Evolutionary conservation across 2,888 invertebrate species (phyloP), one percentile per base, ranked within the genome.

Genomic region (Colostygia pectinataria): DNA sequence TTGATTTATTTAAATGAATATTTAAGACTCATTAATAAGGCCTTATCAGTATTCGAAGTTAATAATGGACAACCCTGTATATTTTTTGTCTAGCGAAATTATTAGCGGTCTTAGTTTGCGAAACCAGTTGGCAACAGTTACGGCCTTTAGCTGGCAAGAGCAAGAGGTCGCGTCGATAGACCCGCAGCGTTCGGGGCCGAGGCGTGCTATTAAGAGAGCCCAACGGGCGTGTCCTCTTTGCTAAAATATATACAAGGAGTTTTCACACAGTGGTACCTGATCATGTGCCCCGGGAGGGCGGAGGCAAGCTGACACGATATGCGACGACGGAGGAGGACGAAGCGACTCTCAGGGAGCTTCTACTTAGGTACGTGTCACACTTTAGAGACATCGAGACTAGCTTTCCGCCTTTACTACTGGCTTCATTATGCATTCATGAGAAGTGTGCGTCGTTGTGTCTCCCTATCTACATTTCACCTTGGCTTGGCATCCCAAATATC

Each of bases 301-400:
- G 91, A 80, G 86, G 90, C 80, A 91, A 91, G 91, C 91, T 92
- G 90, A 93, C 93, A 91, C 93, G 94, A 93, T 93, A 94, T 94
- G 94, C 93, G 93, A 93, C 94, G 94, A 92, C 93, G 92, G 94
- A 94, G 92, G 95, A 96, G 92, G 96, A 97, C 93, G 96, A 97
- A 93, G 95, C 96, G 90, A 96, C 96, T 93, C 95, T 97, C 92
- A 95, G 96, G 93, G 96, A 96, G 94, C 94, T 97, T 93, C 96
- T 97, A 92, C 94, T 96, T 95, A 96, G 96, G 96, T 95, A 94
- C 90, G 89, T 83, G 74, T 73, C 72, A 67, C 67, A 77, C 47
- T 48, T 75, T 83, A 82, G 80, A 71, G 75, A 76, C 71, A 71
- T 55, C 54, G 63, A 68, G 65, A 69, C 69, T 78, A 80, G 83